A percentile compares a stretch with the other conserved stretches of the same genome.
phyloP scores from a whole-genome alignment of 2,888 invertebrate species.

The Erebia ligea region DNA sequence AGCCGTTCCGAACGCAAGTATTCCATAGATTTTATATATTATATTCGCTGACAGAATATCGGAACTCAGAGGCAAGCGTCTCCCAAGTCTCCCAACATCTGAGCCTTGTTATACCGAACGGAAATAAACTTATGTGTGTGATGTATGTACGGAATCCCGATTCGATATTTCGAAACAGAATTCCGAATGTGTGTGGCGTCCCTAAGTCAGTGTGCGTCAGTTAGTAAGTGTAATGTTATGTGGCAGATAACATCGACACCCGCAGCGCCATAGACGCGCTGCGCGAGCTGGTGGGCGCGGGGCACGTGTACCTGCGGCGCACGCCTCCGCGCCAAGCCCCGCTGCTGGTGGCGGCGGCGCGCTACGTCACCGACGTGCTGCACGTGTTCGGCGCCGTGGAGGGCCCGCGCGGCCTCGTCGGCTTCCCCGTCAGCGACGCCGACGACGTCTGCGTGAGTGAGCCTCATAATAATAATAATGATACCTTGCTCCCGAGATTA shows the following conservation, averaged over 20 bases:
- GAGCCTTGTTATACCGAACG: too few relatives aligned
- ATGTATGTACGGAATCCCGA: too few relatives aligned
- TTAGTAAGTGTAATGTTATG: neutral
- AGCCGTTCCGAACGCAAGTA: too few relatives aligned
- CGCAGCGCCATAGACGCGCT: slow-evolving; percentile 92
- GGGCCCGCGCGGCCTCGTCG: slow-evolving; percentile 86
- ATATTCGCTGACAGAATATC: too few relatives aligned
- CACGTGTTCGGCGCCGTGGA: slow-evolving; percentile 90
- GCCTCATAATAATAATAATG: neutral
- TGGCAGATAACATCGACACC: slow-evolving; percentile 95
- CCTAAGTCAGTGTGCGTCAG: too few relatives aligned
- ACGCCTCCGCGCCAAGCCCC: slow-evolving; percentile 83
- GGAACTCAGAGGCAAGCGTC: too few relatives aligned
- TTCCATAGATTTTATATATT: too few relatives aligned
- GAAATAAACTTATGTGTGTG: too few relatives aligned
- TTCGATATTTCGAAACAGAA: too few relatives aligned
- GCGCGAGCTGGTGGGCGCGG: slow-evolving; percentile 92
- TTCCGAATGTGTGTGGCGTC: too few relatives aligned
- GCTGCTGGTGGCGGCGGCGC: slow-evolving; percentile 90
- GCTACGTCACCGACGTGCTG: slow-evolving; percentile 92
- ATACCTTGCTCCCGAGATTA: too few relatives aligned
- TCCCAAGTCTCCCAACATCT: too few relatives aligned
- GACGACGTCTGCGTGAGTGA: slow-evolving; percentile 71
- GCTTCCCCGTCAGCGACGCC: slow-evolving; percentile 86
- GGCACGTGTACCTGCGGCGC: slow-evolving; percentile 92